Conservation (phyloP, 1,140 invertebrate genomes). For the Sitobion miscanthi region DNA sequence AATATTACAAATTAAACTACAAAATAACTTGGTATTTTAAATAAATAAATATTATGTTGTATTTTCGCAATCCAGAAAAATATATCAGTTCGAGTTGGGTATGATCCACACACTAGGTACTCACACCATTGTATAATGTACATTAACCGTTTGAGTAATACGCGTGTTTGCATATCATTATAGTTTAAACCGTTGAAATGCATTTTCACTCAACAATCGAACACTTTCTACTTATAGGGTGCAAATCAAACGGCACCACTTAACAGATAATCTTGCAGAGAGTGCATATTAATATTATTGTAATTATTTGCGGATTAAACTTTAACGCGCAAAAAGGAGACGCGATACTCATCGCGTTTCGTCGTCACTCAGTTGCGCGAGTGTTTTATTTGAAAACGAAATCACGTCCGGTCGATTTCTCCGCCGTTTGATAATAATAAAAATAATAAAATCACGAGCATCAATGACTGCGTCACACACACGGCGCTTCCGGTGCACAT, state of each 20-base stretch:
- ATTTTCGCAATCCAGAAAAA: background rate
- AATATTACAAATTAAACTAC: background rate
- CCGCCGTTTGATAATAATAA: background rate
- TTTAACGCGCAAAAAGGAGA: background rate
- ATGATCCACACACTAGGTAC: background rate
- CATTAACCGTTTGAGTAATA: background rate
- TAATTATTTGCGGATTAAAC: background rate
- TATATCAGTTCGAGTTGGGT: background rate
- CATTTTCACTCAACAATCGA: background rate
- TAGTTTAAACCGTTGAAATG: background rate
- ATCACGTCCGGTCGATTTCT: background rate
- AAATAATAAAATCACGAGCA: background rate
- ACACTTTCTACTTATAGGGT: background rate
- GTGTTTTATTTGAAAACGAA: background rate
- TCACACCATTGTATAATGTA: background rate
- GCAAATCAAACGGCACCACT: background rate
- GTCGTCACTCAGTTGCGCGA: background rate
- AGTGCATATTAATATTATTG: background rate
- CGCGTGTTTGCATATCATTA: background rate
- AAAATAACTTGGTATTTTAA: background rate
- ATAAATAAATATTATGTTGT: background rate
- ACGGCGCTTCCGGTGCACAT: background rate
- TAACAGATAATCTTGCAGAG: background rate
- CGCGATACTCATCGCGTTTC: background rate
- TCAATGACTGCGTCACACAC: background rate